Base-by-base conservation (phyloP, 2,888 invertebrate species). In the Iselma pallidipennis region DNA sequence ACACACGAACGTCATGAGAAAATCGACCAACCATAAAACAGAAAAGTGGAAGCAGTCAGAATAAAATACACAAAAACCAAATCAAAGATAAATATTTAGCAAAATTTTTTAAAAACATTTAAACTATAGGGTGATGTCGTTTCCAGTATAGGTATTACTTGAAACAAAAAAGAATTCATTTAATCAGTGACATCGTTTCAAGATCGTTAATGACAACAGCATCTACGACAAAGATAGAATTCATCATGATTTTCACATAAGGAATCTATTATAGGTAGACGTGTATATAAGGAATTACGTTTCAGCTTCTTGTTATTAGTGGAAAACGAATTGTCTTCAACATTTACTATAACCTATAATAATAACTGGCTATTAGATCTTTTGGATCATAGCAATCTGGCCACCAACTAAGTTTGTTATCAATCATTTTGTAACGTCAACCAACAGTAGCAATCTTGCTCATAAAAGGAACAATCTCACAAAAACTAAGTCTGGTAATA, bases 1-100 rank as follows among this genome's bases (percentile, higher is more conserved):
- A 80, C 6, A 37, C 2, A 37, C 37, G 76, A 75, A 76, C 71
- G 69, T 72, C 72, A 74, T 76, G 76, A 73, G 76, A 74, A 76
- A 74, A 70, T 70, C 72, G 73, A 62, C 67, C 67, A 68, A 67
- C 69, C 70, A 67, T 67, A 68, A 69, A 66, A 66, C 61, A 63
- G 52, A 66, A 66, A 69, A 65, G 60, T 62, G 16, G 37, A 69
- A 65, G 60, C 61, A 37, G 37, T 10, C 16, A 37, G 2, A 14
- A 33, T 14, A 33, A 4, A 14, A 14, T 16, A 6, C 4, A 26
- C 4, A 37, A n/a, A 16, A 9, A 33, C 14, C 16, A 37, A 37
- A n/a, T n/a, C 14, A 16, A 5, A 37, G 16, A 37, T 19, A 37
- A 37, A 37, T 2, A 37, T 16, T 2, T 0, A 37, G 16, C 2